Conservation (phyloP, 2,888 invertebrate genomes). For the Phania funesta region DNA sequence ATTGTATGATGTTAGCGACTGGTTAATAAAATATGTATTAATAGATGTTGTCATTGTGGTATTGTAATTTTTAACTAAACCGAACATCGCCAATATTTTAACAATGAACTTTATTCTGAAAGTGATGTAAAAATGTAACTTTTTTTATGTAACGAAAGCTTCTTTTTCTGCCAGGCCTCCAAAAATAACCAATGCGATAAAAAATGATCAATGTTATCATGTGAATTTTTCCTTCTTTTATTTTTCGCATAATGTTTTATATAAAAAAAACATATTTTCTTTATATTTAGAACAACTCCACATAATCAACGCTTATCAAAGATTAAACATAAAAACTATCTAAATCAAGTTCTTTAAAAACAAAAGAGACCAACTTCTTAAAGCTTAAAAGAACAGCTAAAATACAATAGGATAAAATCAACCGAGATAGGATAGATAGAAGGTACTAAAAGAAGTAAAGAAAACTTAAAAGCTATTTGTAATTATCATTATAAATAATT, state of each 20-base stretch:
- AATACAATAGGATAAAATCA: conserved; percentile 28
- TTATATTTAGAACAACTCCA: conserved; percentile 27
- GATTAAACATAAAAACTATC: conserved; percentile 12
- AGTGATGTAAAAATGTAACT: too few relatives aligned
- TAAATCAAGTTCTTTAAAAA: background rate
- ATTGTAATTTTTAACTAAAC: too few relatives aligned
- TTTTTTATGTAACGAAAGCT: too few relatives aligned
- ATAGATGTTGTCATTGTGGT: too few relatives aligned
- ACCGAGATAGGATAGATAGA: conserved; percentile 4
- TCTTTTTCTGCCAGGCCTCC: background rate
- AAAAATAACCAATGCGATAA: background rate
- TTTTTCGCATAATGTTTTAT: conserved; percentile 2
- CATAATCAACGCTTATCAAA: conserved; percentile 28
- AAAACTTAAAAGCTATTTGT: conserved; percentile 34
- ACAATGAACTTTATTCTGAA: too few relatives aligned
- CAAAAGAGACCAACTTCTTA: conserved; percentile 33
- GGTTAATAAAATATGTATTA: too few relatives aligned
- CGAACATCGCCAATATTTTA: too few relatives aligned
- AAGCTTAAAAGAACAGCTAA: conserved; percentile 38
- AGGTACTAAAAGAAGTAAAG: conserved; percentile 1
- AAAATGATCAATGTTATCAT: background rate
- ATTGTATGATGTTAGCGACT: too few relatives aligned
- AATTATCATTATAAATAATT: conserved; percentile 45
- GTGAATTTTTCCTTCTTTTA: background rate
- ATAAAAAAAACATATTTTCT: background rate